A percentile compares a stretch with the other conserved stretches of the same genome.
These are phyloP conservation scores for Sialia sialis DNA, from an alignment of 2,113 vertebrate genomes.

Conservation along the genomic window DNA sequence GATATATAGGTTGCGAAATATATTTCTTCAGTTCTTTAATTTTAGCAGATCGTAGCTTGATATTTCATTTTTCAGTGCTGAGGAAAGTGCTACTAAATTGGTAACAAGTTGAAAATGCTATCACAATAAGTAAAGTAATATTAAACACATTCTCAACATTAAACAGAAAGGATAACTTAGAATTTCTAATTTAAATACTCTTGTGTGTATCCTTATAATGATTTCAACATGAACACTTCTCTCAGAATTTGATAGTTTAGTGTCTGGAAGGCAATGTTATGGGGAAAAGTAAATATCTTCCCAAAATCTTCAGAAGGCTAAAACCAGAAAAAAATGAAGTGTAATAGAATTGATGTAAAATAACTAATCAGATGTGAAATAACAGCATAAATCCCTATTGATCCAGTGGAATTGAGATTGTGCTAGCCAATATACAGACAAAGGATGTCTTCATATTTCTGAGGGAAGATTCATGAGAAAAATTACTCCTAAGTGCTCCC, in stretches of 20 bases:
- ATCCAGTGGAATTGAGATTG: background rate
- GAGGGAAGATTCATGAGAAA: background rate
- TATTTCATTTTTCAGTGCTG: background rate
- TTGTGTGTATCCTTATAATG: background rate
- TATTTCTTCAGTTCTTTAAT: background rate
- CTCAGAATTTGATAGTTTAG: background rate
- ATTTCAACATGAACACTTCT: background rate
- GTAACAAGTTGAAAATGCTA: background rate
- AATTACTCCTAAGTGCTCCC: background rate
- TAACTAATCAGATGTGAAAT: background rate
- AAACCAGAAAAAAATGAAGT: background rate
- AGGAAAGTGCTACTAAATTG: background rate
- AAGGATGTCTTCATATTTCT: background rate
- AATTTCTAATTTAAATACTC: background rate
- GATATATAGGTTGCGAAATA: background rate
- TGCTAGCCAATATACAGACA: background rate
- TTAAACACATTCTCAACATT: background rate
- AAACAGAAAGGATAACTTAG: background rate
- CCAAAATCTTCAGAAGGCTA: background rate
- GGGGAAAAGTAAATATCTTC: background rate
- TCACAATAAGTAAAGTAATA: background rate
- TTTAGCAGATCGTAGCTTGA: background rate
- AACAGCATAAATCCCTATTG: background rate
- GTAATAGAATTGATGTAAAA: background rate
- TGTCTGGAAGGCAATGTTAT: background rate